These are phyloP conservation scores for Stegastes partitus DNA, from an alignment of 2,113 vertebrate genomes.

Conservation along the genomic window DNA sequence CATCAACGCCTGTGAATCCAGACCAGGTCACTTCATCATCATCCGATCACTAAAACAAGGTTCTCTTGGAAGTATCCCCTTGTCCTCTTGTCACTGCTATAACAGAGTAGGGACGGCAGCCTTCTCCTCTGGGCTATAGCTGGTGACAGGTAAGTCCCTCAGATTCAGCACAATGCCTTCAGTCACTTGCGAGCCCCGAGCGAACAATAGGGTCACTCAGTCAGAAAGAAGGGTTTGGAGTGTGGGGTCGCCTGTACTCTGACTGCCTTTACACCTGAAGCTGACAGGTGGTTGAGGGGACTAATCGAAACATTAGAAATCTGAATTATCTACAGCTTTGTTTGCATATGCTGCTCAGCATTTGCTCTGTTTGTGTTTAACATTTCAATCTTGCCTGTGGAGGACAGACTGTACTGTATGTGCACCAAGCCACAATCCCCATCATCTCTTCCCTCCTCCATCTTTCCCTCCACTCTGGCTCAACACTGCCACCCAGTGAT, in stretches of 20 bases:
- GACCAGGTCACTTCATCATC: slow-evolving; percentile 68
- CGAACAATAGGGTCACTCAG: slow-evolving; percentile 74
- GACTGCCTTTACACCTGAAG: slow-evolving; percentile 50
- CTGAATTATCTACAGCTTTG: background rate
- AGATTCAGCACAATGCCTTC: slow-evolving; percentile 72
- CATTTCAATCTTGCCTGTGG: slow-evolving; percentile 12
- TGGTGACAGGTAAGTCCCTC: slow-evolving; percentile 77
- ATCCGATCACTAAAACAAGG: slow-evolving; percentile 75
- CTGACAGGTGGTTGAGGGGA: slow-evolving; percentile 7
- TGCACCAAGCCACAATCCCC: background rate
- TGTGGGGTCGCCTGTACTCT: background rate
- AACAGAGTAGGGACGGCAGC: slow-evolving; percentile 62
- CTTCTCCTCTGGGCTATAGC: slow-evolving; percentile 64
- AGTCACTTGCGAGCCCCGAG: slow-evolving; percentile 58
- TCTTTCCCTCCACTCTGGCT: slow-evolving; percentile 70
- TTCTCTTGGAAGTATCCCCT: slow-evolving; percentile 64
- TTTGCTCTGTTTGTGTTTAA: slow-evolving; percentile 1
- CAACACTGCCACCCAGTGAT: slow-evolving; percentile 85
- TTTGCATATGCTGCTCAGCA: background rate
- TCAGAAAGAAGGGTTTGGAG: slow-evolving; percentile 7
- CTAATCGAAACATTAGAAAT: background rate
- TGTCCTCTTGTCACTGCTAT: slow-evolving; percentile 61
- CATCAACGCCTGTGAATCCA: slow-evolving; percentile 77
- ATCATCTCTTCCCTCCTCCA: background rate
- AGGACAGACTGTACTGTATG: slow-evolving; percentile 31